A percentile compares a stretch with the other conserved stretches of the same genome.
Conservation (phyloP, 2,113 vertebrate genomes). For the Ammospiza nelsoni region DNA sequence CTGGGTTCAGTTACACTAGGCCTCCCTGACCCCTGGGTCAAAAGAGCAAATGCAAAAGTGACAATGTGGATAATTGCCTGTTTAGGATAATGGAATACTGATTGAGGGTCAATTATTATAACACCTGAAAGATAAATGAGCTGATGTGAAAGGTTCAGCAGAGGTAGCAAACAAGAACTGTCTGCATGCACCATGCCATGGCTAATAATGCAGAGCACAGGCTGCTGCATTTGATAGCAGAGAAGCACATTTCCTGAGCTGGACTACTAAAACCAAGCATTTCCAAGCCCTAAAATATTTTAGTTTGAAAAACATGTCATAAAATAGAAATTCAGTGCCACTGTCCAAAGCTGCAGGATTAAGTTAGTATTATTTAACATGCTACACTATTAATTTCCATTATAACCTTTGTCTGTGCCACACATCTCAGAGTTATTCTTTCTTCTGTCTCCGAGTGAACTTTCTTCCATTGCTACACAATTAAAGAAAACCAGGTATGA, state of each 20-base stretch:
- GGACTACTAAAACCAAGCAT: neutral
- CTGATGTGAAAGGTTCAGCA: conserved; percentile 77
- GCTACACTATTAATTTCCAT: conserved; percentile 73
- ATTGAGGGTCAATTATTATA: conserved; percentile 92
- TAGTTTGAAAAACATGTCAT: conserved; percentile 67
- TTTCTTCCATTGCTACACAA: conserved; percentile 61
- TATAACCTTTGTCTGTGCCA: conserved; percentile 50
- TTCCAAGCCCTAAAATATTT: conserved; percentile 67
- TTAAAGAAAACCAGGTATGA: conserved; percentile 66
- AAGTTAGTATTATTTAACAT: conserved; percentile 75
- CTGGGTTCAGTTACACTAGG: conserved; percentile 87
- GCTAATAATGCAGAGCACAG: conserved; percentile 18
- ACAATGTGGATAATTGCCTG: conserved; percentile 95
- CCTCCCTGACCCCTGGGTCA: conserved; percentile 85
- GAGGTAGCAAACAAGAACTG: conserved; percentile 70
- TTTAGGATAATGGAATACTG: conserved; percentile 92
- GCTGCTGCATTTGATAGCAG: conserved; percentile 39
- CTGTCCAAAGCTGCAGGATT: conserved; percentile 71
- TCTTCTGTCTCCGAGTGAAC: conserved; percentile 69
- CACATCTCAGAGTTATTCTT: conserved; percentile 55
- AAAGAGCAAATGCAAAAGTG: conserved; percentile 93
- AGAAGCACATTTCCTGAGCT: conserved; percentile 69
- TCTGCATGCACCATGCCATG: conserved; percentile 27
- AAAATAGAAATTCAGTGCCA: conserved; percentile 70
- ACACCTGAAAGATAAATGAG: conserved; percentile 85